Percentiles rank a stretch among this genome's conserved stretches.
Conservation (phyloP, 2,888 invertebrate species). For the Spodoptera littoralis region DNA sequence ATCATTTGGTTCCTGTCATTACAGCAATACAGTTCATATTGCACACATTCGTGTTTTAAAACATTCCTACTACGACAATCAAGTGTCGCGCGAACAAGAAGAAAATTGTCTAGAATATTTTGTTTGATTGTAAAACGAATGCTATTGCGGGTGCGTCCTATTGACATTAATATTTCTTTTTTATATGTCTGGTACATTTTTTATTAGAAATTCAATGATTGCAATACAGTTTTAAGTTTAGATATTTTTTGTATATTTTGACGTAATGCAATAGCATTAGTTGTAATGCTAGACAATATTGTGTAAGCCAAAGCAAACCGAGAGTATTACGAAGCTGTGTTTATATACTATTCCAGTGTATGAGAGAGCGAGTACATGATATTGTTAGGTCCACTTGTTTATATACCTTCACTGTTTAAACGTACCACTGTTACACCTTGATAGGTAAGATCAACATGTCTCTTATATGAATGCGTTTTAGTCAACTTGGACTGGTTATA, state of each 20-base stretch:
- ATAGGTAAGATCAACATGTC: not conserved
- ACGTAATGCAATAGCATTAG: slow-evolving; percentile 55
- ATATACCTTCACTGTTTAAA: slow-evolving; percentile 24
- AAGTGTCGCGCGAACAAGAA: slow-evolving; percentile 30
- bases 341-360: slow-evolving; percentile 62
- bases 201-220: not conserved
- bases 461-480: not conserved
- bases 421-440: slow-evolving; percentile 31
- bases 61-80: slow-evolving; percentile 41
- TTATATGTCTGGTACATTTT: not conserved
- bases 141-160: slow-evolving; percentile 56
- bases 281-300: slow-evolving; percentile 63
- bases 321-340: slow-evolving; percentile 80
- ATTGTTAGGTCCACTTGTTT: slow-evolving; percentile 43
- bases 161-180: not conserved
- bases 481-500: not conserved
- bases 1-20: not conserved
- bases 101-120: slow-evolving; percentile 19
- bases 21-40: too few relatives aligned
- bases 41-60: slow-evolving; percentile 22
- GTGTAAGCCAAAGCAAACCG: slow-evolving; percentile 79
- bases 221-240: not conserved
- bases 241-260: not conserved
- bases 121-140: slow-evolving; percentile 57
- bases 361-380: slow-evolving; percentile 38